These are phyloP conservation scores for Rhinolophus sinicus DNA, from an alignment of 2,113 vertebrate species.

Conservation along the genomic window DNA sequence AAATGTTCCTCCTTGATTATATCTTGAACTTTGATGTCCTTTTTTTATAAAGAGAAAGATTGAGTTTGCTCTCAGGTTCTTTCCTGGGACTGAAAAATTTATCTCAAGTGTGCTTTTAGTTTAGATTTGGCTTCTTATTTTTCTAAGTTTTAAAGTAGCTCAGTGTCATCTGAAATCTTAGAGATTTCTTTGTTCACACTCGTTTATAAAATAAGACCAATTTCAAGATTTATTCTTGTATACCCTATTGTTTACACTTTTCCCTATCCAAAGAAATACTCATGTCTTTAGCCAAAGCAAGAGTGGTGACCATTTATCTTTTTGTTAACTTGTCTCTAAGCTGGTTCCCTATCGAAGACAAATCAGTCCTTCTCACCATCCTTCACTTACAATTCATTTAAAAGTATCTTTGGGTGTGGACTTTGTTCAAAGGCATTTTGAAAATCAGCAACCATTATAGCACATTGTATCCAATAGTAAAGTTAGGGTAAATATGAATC, in stretches of 20 bases:
- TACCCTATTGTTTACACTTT: neutral
- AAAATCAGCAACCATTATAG: neutral
- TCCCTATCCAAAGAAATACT: neutral
- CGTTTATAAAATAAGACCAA: neutral
- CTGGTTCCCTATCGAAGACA: neutral
- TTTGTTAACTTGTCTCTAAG: neutral
- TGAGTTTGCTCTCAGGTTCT: neutral
- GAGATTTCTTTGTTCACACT: neutral
- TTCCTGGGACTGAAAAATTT: neutral
- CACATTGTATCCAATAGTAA: neutral
- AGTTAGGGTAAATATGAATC: neutral
- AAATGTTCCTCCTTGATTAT: neutral
- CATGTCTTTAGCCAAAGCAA: neutral
- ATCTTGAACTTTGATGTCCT: neutral
- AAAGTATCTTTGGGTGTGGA: neutral
- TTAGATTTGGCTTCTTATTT: conserved; percentile 33
- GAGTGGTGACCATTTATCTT: neutral
- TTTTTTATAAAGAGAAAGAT: conserved; percentile 31
- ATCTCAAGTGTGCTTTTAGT: neutral
- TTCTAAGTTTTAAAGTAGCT: neutral
- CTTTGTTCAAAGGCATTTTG: neutral
- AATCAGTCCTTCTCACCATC: neutral
- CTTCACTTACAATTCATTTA: conserved; percentile 3
- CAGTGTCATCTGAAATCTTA: neutral
- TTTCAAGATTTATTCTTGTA: neutral